Evolutionary conservation across 2,113 vertebrate species (phyloP).

Genomic region (Microcebus jonahi): DNA sequence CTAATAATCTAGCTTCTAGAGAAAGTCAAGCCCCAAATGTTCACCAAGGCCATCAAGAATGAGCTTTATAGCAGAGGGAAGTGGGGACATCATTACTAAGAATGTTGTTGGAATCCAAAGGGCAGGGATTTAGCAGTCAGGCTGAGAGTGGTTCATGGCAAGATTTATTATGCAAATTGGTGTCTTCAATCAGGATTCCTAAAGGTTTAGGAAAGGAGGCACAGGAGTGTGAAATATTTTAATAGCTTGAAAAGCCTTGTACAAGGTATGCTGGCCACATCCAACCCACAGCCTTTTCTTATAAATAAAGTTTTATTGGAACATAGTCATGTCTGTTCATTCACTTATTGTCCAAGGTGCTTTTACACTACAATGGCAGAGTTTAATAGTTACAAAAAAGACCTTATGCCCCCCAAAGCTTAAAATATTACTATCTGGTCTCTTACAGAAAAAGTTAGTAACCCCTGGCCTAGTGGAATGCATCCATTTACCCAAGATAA

Average conservation of each 20-base stretch:
- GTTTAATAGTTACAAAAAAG: background rate
- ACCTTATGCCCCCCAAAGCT: background rate
- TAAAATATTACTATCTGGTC: background rate
- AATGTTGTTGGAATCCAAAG: background rate
- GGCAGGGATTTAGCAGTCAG: background rate
- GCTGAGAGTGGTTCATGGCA: background rate
- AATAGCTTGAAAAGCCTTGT: background rate
- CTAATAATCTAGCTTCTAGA: background rate
- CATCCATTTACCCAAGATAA: background rate
- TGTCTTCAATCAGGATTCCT: background rate
- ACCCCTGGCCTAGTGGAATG: background rate
- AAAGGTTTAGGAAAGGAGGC: background rate
- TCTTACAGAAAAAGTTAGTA: background rate
- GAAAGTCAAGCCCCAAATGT: background rate
- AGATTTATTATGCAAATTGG: background rate
- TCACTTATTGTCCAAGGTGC: background rate
- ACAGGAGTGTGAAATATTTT: background rate
- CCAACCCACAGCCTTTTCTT: background rate
- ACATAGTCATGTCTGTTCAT: background rate
- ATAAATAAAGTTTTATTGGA: constrained; percentile 5
- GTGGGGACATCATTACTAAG: background rate
- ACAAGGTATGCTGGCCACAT: background rate
- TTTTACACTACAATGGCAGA: background rate
- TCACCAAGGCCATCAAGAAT: background rate
- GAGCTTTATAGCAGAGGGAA: background rate